A percentile compares a stretch with the other conserved stretches of the same genome.
Conservation (phyloP, 2,888 invertebrate genomes). For the Molorchus minor region DNA sequence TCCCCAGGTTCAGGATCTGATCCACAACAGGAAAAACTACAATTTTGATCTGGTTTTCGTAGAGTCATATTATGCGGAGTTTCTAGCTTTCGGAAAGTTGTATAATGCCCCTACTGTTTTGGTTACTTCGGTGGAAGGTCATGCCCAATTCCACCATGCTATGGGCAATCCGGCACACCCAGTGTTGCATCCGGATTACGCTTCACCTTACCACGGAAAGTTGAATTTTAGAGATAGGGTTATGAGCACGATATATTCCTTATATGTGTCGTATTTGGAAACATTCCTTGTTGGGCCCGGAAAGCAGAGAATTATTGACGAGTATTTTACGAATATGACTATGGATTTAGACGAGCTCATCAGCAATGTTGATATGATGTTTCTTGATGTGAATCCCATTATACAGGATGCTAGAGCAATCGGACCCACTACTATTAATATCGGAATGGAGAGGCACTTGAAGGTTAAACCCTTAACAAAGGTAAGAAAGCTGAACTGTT, state of each 20-base stretch:
- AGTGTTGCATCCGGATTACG: slow-evolving; percentile 38
- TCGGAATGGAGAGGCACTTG: slow-evolving; percentile 37
- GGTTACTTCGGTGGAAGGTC: slow-evolving; percentile 40
- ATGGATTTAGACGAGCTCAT: slow-evolving; percentile 45
- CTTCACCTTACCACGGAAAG: slow-evolving; percentile 33
- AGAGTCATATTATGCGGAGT: slow-evolving; percentile 38
- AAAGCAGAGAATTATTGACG: slow-evolving; percentile 29
- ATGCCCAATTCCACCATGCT: slow-evolving; percentile 22
- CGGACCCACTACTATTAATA: slow-evolving; percentile 47
- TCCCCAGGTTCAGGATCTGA: slow-evolving; percentile 36
- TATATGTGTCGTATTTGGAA: slow-evolving; percentile 10
- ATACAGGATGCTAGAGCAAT: slow-evolving; percentile 46
- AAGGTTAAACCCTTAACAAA: slow-evolving; percentile 21
- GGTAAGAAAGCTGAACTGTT: slow-evolving; percentile 33
- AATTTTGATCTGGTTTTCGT: slow-evolving; percentile 47
- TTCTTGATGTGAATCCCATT: slow-evolving; percentile 48
- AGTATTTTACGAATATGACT: slow-evolving; percentile 46
- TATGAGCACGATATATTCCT: slow-evolving; percentile 31
- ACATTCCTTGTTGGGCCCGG: slow-evolving; percentile 8
- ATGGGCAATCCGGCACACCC: slow-evolving; percentile 45
- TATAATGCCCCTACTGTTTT: slow-evolving; percentile 45
- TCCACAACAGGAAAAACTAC: slow-evolving; percentile 23
- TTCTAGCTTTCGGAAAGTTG: slow-evolving; percentile 42
- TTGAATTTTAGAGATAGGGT: slow-evolving; percentile 58
- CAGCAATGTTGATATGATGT: slow-evolving; percentile 47